Evolutionary conservation across 1,140 invertebrate species (phyloP), one percentile per base, ranked within the genome.

Genomic region (Telenomus remus): DNA sequence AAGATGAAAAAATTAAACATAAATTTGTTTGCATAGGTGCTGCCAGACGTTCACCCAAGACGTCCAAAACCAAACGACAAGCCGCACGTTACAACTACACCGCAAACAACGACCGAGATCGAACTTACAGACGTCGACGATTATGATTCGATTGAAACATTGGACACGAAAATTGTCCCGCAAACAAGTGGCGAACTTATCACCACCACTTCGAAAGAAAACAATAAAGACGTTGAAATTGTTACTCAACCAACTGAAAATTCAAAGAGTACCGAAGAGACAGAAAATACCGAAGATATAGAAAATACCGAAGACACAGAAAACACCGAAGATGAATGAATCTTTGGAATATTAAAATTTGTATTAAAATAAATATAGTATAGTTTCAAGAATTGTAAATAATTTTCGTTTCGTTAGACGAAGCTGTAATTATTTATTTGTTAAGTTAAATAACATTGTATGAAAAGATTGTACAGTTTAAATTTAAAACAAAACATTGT

Each of bases 161-260:
- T 85, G 33, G 84, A 85, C 19, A 59, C 76, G 12, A 82, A 83
- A 76, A 10, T 79, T 0, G 76, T 81, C 4, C 60, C 78, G 6
- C 59, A 70, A 7, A 63, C 42, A 8, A 72, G 63, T 13, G 57
- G 1, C 9, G 63, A 57, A 12, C 9, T 33, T 8, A 0, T 15
- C 1, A 61, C 12, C 10, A 51, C 27, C 1, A 49, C 71, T n/a
- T n/a, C 19, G 19, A 3, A 27, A 27, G n/a, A n/a, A n/a, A n/a
- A n/a, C n/a, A n/a, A n/a, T 7, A 50, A 37, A 11, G 78, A 82
- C 12, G 54, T 76, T 11, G 79, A 83, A 42, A 68, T 70, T n/a
- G 76, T 82, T n/a, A 77, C 73, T 11, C 53, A 82, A 6, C 80
- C 82, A 12, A 65, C 82, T 51, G 54, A 43, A 43, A 54, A 54